Base-by-base conservation (phyloP, 2,888 invertebrate species). In the Timema cristinae region DNA sequence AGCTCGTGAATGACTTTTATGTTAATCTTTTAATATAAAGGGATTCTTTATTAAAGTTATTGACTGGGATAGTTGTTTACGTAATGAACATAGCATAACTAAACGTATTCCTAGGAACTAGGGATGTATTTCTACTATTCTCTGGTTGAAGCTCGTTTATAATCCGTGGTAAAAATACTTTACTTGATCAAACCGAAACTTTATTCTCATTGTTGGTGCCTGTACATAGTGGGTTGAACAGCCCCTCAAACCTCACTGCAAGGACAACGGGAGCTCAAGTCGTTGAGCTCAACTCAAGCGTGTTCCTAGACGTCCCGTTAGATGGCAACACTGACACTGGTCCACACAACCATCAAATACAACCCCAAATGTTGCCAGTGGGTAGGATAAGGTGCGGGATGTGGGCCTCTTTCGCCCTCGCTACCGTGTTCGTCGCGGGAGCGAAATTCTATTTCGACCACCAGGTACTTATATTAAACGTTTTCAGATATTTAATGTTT, bases 361-460 rank as follows among this genome's bases (percentile, higher is more conserved):
- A 82, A 76, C 82, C 84, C 67, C 85, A 85, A 66, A 80, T 86
- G 79, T 68, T 77, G 66, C 83, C 87, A 80, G 86, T 86, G 11
- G 85, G 87, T 15, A 88, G 88, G 75, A 81, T 90, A 67, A 90
- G 89, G 81, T 89, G 88, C 79, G 89, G 89, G 70, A 88, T 92
- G 83, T 89, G 91, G 83, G 89, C 90, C 56, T 89, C 90, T 0
- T 87, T 92, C 77, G 88, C 89, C 13, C 80, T 92, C 66, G 88
- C 89, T 2, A 88, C 90, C 0, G 86, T 90, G 54, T 90, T 91
- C 78, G 84, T 91, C 68, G 90, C 88, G 0, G 89, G 89, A 50
- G 89, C 89, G 48, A 91, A 90, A 82, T 90, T 89, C 80, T 91
- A 91, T 79, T 90, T 91, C 74, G 89, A 90, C 79, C 85, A 87